Evolutionary conservation across 1,140 invertebrate species (phyloP), one percentile per base, ranked within the genome.

Genomic region (Cheumatopsyche charites): DNA sequence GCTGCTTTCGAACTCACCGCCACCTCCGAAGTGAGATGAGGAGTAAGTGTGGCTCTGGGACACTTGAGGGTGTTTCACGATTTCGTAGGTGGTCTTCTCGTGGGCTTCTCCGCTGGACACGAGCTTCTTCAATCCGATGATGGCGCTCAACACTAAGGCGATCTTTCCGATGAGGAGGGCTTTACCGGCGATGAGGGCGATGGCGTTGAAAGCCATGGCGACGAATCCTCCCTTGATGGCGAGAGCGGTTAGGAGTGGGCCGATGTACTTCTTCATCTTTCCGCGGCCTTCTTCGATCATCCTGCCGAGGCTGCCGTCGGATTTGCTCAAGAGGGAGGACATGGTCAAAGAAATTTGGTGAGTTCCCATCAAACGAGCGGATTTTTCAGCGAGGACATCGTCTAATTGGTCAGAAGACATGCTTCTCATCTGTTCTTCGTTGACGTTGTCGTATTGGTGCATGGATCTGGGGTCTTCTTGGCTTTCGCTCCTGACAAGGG

Each of bases 71-170:
- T 92, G 90, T 79, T 94, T 93, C 15, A 94, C 89, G 78, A 94
- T 92, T 81, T 93, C 92, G 77, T 92, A 91, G 12, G 92, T 92
- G 1, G 91, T 93, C 79, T 92, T 93, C 78, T 92, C 91, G 61
- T 88, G 85, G 15, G 85, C 85, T 70, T 87, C 86, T 1, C 84
- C 85, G 42, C 84, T 81, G 4, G 87, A 83, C 0, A 91, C 86
- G 19, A 92, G 81, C 78, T 92, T 92, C 83, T 92, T 93, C 47
- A 94, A 81, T 0, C 90, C 91, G 47, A 93, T 86, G 43, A 92
- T 90, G 9, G 89, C 89, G 41, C 90, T 90, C 15, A 94, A 82
- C 1, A 92, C 84, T 1, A 94, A 80, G 12, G 92, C 92, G 76
- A 93, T 88, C 81, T 91, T 92, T 67, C 88, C 90, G 6, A 91